These are phyloP conservation scores for Gallinago nigripennis DNA, from an alignment of 2,797 vertebrate genomes.

Conservation along the genomic window DNA sequence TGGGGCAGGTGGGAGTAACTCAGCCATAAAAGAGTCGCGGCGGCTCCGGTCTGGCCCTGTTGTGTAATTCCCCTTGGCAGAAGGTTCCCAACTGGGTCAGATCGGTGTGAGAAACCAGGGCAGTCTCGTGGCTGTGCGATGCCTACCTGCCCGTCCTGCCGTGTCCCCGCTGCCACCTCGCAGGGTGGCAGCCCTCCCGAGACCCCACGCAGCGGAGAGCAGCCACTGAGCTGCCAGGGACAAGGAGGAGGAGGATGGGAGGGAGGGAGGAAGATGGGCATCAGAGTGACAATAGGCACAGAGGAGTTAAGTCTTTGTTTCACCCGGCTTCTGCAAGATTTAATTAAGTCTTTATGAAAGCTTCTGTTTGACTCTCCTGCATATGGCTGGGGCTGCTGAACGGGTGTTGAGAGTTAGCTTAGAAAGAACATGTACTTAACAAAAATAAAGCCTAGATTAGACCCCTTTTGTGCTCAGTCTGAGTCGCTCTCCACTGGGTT, in stretches of 20 bases:
- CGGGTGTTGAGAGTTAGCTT: not conserved
- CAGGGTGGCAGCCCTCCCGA: not conserved
- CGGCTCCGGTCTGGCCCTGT: slow-evolving; percentile 47
- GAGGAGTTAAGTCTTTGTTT: not conserved
- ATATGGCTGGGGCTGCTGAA: not conserved
- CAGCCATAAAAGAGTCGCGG: slow-evolving; percentile 9
- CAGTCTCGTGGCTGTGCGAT: not conserved
- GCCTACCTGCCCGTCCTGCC: slow-evolving; percentile 7
- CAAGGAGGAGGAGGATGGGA: not conserved
- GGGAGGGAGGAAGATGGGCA: not conserved
- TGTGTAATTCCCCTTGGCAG: slow-evolving; percentile 68
- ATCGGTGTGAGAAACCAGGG: slow-evolving; percentile 50
- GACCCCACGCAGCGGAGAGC: not conserved
- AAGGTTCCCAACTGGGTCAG: slow-evolving; percentile 63
- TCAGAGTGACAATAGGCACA: not conserved
- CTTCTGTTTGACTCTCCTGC: not conserved
- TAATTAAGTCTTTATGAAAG: slow-evolving; percentile 1
- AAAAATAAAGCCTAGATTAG: not conserved
- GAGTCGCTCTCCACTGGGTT: not conserved
- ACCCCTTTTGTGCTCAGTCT: not conserved
- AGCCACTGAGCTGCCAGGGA: not conserved
- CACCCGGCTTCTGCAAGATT: not conserved
- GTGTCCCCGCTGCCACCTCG: not conserved
- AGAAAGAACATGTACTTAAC: not conserved
- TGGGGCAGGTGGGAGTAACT: slow-evolving; percentile 41